These are phyloP conservation scores for Scaptomyza flava DNA, from an alignment of 2,888 invertebrate species.

Conservation along the genomic window DNA sequence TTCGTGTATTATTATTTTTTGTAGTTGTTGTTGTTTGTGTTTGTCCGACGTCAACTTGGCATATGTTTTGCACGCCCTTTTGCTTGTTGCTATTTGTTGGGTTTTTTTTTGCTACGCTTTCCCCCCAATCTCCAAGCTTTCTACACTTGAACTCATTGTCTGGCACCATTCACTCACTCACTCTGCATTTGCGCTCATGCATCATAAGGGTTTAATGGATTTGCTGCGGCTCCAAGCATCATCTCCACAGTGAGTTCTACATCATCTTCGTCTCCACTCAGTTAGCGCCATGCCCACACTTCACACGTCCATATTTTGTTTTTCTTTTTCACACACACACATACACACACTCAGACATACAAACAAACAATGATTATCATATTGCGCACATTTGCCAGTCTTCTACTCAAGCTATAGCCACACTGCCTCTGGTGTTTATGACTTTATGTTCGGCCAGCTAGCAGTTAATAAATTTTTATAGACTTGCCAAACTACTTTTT, in stretches of 20 bases:
- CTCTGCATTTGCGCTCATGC: slow-evolving; percentile 77
- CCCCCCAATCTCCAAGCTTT: too few relatives aligned
- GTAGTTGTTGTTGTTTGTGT: too few relatives aligned
- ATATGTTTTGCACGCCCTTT: slow-evolving; percentile 67
- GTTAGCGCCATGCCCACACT: slow-evolving; percentile 48
- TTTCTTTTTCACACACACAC: slow-evolving; percentile 40
- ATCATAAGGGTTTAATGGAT: slow-evolving; percentile 81
- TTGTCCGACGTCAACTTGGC: slow-evolving; percentile 40
- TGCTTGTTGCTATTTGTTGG: slow-evolving; percentile 30
- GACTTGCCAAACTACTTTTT: slow-evolving; percentile 74
- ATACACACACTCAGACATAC: slow-evolving; percentile 55
- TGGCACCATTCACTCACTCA: slow-evolving; percentile 73
- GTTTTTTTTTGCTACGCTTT: slow-evolving; percentile 12
- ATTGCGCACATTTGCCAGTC: slow-evolving; percentile 68
- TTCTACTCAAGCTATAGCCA: background rate
- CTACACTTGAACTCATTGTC: slow-evolving; percentile 47
- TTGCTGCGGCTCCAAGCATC: slow-evolving; percentile 52
- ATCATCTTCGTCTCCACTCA: slow-evolving; percentile 41
- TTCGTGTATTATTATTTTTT: slow-evolving; percentile 26
- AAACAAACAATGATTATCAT: slow-evolving; percentile 76
- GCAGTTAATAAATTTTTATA: slow-evolving; percentile 76
- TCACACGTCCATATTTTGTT: slow-evolving; percentile 55
- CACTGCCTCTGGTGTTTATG: slow-evolving; percentile 63
- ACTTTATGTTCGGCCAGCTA: slow-evolving; percentile 74
- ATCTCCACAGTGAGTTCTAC: slow-evolving; percentile 26